These are phyloP conservation scores for Bombus confusus DNA, from an alignment of 1,140 invertebrate genomes.

Conservation along the genomic window DNA sequence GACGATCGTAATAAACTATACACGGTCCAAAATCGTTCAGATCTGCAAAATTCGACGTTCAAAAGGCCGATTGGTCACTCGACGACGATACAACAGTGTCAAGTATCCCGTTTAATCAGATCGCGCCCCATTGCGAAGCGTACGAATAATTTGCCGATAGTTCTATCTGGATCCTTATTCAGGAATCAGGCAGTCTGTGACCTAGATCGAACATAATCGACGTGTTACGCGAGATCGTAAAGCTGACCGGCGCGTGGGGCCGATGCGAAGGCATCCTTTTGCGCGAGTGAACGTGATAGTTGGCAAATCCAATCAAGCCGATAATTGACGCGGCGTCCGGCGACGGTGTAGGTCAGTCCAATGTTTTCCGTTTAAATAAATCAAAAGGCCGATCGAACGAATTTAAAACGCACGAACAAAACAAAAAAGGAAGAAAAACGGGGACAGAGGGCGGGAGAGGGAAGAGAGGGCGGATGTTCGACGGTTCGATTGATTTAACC, in stretches of 20 bases:
- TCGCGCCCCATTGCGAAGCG: background rate
- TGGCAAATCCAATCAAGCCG: constrained; percentile 43
- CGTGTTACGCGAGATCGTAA: background rate
- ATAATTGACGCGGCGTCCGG: constrained; percentile 41
- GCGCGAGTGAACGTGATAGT: background rate
- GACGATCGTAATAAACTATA: too few relatives aligned
- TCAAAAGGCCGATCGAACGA: constrained; percentile 24
- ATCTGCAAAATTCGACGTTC: background rate
- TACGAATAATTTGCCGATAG: background rate
- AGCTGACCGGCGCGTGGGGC: background rate
- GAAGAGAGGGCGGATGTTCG: background rate
- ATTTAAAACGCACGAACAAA: constrained; percentile 14
- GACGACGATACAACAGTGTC: background rate
- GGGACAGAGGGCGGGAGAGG: background rate
- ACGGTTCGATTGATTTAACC: constrained; percentile 36
- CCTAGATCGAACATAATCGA: constrained; percentile 23
- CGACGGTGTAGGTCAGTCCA: background rate
- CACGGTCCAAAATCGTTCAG: background rate
- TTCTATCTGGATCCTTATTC: background rate
- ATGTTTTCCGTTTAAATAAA: constrained; percentile 51
- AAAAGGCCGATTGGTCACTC: background rate
- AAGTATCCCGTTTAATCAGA: background rate
- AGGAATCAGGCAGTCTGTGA: background rate
- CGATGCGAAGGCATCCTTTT: background rate
- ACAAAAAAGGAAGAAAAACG: background rate